Evolutionary conservation across 2,797 vertebrate species (phyloP), one percentile per base, ranked within the genome.

Genomic region (Lutjanus argentimaculatus): DNA sequence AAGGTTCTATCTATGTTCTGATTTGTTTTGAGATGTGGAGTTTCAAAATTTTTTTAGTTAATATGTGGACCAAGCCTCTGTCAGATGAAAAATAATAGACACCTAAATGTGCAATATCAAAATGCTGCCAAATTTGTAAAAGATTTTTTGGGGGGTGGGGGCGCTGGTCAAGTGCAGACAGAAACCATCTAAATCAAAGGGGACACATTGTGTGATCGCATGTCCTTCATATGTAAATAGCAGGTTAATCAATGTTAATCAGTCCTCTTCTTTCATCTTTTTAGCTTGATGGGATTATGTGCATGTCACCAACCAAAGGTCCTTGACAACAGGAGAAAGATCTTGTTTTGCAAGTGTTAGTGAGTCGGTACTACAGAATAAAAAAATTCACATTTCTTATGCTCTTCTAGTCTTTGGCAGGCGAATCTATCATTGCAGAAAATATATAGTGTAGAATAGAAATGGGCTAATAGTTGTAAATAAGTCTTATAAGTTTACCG

Each of bases 251-350:
- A 45, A 9, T 40, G 25, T 6, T 42, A 22, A 62, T 72, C 45
- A 57, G 56, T 57, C 46, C 14, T 66, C 64, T 13, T 40, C 15
- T 22, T 16, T 57, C 17, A 36, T 8, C 30, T 45, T 65, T 65
- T 53, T 11, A 70, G 14, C 75, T 56, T 64, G 63, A 72, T 49
- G 46, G 55, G 67, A 68, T 82, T 56, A 73, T 45, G 43, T 22
- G 42, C 4, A 25, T 42, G 25, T 67, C 51, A 46, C 53, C 69
- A 77, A 43, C 43, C 19, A 49, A 48, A 22, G 15, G 49, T 15
- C 55, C 15, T 16, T 36, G 61, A 65, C 40, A 68, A n/a, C 42
- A 46, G 10, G 30, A 65, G 48, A 55, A 19, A 13, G 16, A 19
- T 45, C 16, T 25, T 8, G 8, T 40, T 36, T 19, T 51, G 19